These are phyloP conservation scores for Brevimyrus niger DNA, from an alignment of 2,113 vertebrate genomes.

Conservation along the genomic window DNA sequence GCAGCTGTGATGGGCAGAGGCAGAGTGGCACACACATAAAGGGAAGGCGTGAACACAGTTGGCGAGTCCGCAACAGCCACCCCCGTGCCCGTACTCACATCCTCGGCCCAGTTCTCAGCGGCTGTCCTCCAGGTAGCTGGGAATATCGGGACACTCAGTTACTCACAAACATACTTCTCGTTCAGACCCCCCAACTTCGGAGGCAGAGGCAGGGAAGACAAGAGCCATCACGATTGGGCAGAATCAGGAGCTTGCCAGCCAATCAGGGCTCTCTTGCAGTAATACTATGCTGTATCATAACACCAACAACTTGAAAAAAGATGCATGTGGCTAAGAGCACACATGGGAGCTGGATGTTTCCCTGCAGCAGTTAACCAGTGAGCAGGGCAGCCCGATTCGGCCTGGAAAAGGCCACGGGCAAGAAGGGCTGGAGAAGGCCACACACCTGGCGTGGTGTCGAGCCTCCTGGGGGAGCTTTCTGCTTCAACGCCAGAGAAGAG, in stretches of 20 bases:
- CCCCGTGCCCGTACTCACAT: slow-evolving; percentile 67
- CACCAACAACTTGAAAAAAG: not conserved
- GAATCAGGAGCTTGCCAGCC: not conserved
- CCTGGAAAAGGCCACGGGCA: not conserved
- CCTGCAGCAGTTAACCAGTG: not conserved
- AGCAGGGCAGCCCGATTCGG: not conserved
- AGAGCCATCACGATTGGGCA: not conserved
- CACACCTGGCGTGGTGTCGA: slow-evolving; percentile 87
- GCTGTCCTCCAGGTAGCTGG: slow-evolving; percentile 86
- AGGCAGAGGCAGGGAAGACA: not conserved
- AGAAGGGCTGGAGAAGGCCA: slow-evolving; percentile 58
- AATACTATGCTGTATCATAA: not conserved
- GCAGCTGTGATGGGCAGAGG: slow-evolving; percentile 62
- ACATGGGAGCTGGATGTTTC: slow-evolving; percentile 26
- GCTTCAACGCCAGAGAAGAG: slow-evolving; percentile 86
- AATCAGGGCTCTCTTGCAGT: not conserved
- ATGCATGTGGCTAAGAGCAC: not conserved
- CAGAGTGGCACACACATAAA: slow-evolving; percentile 2
- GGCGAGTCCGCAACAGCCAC: not conserved
- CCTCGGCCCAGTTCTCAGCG: slow-evolving; percentile 95
- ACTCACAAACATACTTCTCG: not conserved
- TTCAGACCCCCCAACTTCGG: not conserved
- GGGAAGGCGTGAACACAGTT: not conserved
- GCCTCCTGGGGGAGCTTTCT: slow-evolving; percentile 85
- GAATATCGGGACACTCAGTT: not conserved